Evolutionary conservation across 2,113 vertebrate species (phyloP).

Genomic region (Esox niger): DNA sequence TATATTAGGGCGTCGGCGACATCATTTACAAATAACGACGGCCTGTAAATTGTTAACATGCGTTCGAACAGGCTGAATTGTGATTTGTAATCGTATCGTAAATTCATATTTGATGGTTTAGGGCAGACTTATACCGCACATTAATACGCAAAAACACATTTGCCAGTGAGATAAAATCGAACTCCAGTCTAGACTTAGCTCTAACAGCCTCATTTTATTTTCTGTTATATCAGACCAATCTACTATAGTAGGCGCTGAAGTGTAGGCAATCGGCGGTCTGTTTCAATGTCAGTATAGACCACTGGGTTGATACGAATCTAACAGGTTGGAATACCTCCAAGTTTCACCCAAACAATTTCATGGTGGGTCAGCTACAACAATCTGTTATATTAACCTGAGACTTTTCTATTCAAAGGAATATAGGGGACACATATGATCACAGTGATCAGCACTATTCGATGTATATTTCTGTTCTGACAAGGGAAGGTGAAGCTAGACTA

Average conservation of each 20-base stretch:
- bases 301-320: not conserved
- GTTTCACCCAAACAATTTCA: not conserved
- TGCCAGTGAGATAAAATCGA: not conserved
- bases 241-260: not conserved
- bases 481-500: not conserved
- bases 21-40: not conserved
- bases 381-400: not conserved
- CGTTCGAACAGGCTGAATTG: not conserved
- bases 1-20: not conserved
- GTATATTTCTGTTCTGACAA: not conserved
- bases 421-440: not conserved
- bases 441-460: not conserved
- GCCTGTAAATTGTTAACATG: not conserved
- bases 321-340: not conserved
- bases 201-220: too few species aligned
- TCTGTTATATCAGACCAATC: not conserved
- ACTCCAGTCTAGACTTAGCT: not conserved
- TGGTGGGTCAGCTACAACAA: not conserved
- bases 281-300: not conserved
- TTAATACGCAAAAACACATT: not conserved
- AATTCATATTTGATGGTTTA: not conserved
- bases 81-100: not conserved
- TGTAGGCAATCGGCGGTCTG: not conserved
- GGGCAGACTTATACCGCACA: not conserved
- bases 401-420: not conserved